Percentiles rank a stretch among this genome's conserved stretches.
Evolutionary conservation across 2,888 invertebrate species (phyloP).

Genomic region (Agonopterix alstromeriana): DNA sequence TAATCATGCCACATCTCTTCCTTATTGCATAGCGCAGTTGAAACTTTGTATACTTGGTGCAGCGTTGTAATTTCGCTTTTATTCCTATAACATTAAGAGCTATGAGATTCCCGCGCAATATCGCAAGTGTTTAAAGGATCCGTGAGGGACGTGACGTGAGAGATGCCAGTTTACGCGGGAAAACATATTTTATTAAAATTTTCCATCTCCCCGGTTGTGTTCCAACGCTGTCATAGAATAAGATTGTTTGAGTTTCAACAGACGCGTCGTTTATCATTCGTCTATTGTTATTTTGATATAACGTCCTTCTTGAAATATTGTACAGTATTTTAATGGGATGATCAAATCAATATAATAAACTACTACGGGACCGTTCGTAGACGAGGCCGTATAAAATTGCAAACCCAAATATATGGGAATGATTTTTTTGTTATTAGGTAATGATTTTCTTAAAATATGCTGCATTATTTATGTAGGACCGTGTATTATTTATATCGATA

Average conservation of each 20-base stretch:
- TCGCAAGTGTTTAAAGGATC: slow-evolving; percentile 39
- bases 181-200: slow-evolving; percentile 66
- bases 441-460: too few species aligned
- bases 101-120: background rate
- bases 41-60: background rate
- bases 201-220: slow-evolving; percentile 49
- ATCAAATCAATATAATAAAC: too few species aligned
- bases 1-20: slow-evolving; percentile 51
- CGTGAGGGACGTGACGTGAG: slow-evolving; percentile 45
- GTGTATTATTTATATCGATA: too few species aligned
- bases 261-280: background rate
- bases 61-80: slow-evolving; percentile 13
- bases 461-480: too few species aligned
- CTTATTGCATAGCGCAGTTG: slow-evolving; percentile 26
- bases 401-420: too few species aligned
- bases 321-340: too few species aligned
- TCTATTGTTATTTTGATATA: too few species aligned
- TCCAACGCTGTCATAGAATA: slow-evolving; percentile 34
- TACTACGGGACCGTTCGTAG: too few species aligned
- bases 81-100: background rate
- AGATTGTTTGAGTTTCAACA: slow-evolving; percentile 1
- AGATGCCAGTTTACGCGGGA: slow-evolving; percentile 45
- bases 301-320: too few species aligned
- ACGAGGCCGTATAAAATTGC: too few species aligned
- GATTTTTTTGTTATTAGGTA: too few species aligned